Percentiles rank a stretch among this genome's conserved stretches.
phyloP scores from a whole-genome alignment of 2,113 vertebrate species.

The Sapajus apella region DNA sequence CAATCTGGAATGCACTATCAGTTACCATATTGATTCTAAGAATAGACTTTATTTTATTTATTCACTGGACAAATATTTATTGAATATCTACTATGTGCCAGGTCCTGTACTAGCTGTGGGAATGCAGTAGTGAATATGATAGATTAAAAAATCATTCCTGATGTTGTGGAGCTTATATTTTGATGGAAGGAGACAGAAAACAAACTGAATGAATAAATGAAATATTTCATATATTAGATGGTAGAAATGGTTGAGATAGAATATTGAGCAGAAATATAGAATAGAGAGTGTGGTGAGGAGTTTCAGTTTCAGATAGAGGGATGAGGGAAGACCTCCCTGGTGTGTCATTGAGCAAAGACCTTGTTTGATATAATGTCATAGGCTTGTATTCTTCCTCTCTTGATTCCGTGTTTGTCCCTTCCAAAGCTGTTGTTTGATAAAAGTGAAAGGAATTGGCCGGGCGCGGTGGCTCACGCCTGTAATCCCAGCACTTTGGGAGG shows the following conservation, averaged over 20 bases:
- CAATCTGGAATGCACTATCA: not conserved
- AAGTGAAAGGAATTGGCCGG: not conserved
- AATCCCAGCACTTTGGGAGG: too few relatives aligned
- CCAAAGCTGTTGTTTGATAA: not conserved
- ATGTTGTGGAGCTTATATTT: not conserved
- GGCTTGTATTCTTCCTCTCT: not conserved
- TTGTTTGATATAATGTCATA: not conserved
- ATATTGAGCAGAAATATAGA: not conserved
- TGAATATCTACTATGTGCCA: not conserved
- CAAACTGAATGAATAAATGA: not conserved
- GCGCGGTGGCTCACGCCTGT: too few relatives aligned
- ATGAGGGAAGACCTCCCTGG: not conserved
- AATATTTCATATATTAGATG: not conserved
- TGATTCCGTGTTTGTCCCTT: not conserved
- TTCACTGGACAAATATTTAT: not conserved
- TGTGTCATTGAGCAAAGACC: not conserved
- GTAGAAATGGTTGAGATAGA: not conserved
- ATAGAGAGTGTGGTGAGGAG: not conserved
- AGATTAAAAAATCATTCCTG: not conserved
- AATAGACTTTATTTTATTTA: not conserved
- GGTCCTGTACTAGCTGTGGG: not conserved
- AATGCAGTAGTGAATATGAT: not conserved
- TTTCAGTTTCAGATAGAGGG: not conserved
- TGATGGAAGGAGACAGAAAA: not conserved
- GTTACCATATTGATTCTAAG: not conserved